These are phyloP conservation scores for Pyrocephalus nanus DNA, from an alignment of 2,797 vertebrate genomes.

Conservation along the genomic window DNA sequence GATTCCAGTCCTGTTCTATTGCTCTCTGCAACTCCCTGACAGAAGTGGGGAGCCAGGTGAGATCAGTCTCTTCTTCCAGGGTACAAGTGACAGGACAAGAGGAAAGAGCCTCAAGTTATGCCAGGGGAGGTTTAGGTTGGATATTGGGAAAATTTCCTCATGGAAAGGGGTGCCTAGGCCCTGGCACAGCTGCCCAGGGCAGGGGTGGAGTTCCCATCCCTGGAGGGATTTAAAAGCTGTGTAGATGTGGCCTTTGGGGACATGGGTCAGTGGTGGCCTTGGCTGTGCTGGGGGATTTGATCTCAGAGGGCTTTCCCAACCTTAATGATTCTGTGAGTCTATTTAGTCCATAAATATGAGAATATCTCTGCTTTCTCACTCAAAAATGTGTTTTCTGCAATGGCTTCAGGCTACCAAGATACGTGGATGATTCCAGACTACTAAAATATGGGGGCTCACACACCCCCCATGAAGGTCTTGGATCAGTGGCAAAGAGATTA, in stretches of 20 bases:
- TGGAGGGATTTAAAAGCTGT: fast-evolving
- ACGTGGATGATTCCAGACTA: background rate
- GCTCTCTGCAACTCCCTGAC: background rate
- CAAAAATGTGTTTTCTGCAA: background rate
- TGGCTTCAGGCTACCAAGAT: background rate
- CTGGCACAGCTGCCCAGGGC: background rate
- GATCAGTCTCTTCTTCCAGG: background rate
- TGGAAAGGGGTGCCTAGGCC: fast-evolving
- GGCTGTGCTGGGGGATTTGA: background rate
- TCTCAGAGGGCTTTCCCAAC: background rate
- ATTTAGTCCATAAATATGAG: fast-evolving
- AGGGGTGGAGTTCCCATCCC: fast-evolving
- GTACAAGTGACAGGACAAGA: background rate
- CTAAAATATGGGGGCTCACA: background rate
- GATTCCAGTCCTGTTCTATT: background rate
- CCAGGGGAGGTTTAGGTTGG: background rate
- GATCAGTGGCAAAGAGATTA: background rate
- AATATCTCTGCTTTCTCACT: background rate
- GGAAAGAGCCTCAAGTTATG: fast-evolving
- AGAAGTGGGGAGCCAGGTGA: background rate
- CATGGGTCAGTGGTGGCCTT: background rate
- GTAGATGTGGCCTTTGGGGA: background rate
- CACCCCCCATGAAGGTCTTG: background rate
- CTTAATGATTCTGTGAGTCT: background rate
- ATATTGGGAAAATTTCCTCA: background rate